Percentiles rank a stretch among this genome's conserved stretches.
Conservation (phyloP, 2,113 vertebrate species). For the Rhinolophus sinicus region DNA sequence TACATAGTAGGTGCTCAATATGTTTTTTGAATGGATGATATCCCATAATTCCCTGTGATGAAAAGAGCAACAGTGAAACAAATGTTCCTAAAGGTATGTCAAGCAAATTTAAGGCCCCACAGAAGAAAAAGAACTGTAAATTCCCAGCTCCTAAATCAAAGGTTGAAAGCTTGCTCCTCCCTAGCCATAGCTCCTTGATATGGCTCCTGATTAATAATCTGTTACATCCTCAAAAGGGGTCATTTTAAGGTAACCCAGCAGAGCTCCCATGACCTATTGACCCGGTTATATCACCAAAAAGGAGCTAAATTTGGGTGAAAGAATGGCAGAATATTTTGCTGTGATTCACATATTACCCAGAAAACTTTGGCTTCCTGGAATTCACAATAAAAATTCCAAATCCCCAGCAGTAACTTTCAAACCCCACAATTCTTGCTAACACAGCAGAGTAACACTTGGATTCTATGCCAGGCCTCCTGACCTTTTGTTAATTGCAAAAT, state of each 20-base stretch:
- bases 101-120: conserved; percentile 63
- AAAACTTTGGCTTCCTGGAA: conserved; percentile 66
- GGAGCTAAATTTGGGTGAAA: conserved; percentile 74
- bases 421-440: conserved; percentile 70
- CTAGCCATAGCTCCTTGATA: conserved; percentile 78
- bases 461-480: conserved; percentile 73
- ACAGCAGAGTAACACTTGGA: conserved; percentile 68
- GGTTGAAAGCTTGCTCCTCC: conserved; percentile 75
- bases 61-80: conserved; percentile 57
- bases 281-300: conserved; percentile 76
- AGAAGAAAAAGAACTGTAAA: conserved; percentile 78
- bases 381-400: conserved; percentile 76
- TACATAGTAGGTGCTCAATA: conserved; percentile 6
- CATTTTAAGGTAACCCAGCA: conserved; percentile 78
- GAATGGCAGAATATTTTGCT: conserved; percentile 56
- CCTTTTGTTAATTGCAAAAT: conserved; percentile 82
- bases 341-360: conserved; percentile 66
- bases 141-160: conserved; percentile 79
- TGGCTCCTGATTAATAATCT: conserved; percentile 81
- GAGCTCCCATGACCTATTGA: conserved; percentile 78
- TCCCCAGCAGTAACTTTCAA: conserved; percentile 69
- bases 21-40: neutral
- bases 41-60: conserved; percentile 51
- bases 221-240: conserved; percentile 80
- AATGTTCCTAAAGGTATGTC: conserved; percentile 61